Evolutionary conservation across 1,140 invertebrate species (phyloP), one percentile per base, ranked within the genome.

Genomic region (Gryllus bimaculatus): DNA sequence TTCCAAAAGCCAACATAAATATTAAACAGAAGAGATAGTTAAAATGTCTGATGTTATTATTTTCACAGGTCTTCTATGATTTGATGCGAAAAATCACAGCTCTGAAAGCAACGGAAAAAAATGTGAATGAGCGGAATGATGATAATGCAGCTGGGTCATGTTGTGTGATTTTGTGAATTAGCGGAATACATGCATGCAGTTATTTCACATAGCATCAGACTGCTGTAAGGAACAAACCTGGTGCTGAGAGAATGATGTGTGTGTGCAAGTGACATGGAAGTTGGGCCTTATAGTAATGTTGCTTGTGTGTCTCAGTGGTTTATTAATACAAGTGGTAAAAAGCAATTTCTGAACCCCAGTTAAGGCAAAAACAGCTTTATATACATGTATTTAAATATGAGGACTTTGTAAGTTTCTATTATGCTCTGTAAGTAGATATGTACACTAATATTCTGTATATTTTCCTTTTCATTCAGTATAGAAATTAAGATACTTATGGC

Each of bases 61-160:
- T 78, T 75, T 84, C 85, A 8, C 82, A 88, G 87, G 88, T 88
- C 48, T 89, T 89, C 82, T 89, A 86, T 81, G 88, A 89, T 82
- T 84, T 89, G 79, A 87, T 89, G 85, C 83, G 87, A 75, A 85
- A 87, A 80, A 89, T 89, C 78, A 82, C 86, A 48, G 84, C 85
- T 81, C 84, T 85, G 48, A 89, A 89, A 78, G 78, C 80, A 49
- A 47, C 78, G 73, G 80, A 81, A 75, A 77, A 79, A 48, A 76
- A 66, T 73, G 79, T 26, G 47, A 10, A 66, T 66, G 49, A 48
- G 75, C 39, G 48, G n/a, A 78, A 80, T 18, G 79, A 80, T 21
- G 79, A 80, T 73, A 73, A 20, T 12, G 73, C 75, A 77, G 21
- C 66, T 77, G 39, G 48, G 47, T 78, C 13, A 15, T 80, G 79